These are phyloP conservation scores for Melinopterus prodromus DNA, from an alignment of 2,888 invertebrate species.

Conservation along the genomic window DNA sequence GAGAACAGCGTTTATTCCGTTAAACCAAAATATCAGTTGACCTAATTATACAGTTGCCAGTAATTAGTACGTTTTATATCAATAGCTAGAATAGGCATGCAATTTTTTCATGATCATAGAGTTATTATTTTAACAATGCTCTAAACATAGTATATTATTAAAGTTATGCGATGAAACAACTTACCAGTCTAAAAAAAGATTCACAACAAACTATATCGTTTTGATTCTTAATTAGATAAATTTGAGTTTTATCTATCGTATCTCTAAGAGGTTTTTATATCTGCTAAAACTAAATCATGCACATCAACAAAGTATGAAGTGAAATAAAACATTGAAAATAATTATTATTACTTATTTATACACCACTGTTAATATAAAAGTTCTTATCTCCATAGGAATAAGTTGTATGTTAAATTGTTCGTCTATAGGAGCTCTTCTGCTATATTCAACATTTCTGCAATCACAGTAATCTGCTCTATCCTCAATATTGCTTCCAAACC, in stretches of 20 bases:
- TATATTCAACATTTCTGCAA: background rate
- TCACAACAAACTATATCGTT: too few relatives aligned
- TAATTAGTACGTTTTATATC: too few relatives aligned
- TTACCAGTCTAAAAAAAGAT: too few relatives aligned
- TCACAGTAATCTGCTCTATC: conserved; percentile 31
- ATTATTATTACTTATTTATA: conserved; percentile 15
- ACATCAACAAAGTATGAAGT: background rate
- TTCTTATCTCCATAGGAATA: conserved; percentile 65
- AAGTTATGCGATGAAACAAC: too few relatives aligned
- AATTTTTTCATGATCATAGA: background rate
- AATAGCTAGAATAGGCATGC: background rate
- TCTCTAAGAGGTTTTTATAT: background rate
- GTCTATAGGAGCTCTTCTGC: background rate
- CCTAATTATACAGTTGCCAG: background rate
- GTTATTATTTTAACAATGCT: background rate
- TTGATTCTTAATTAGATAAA: background rate
- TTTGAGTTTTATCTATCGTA: background rate
- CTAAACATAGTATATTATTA: too few relatives aligned
- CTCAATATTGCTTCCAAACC: background rate
- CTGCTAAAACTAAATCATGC: background rate
- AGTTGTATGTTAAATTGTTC: conserved; percentile 54
- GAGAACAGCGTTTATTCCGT: background rate
- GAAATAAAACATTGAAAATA: background rate
- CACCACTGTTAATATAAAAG: conserved; percentile 55
- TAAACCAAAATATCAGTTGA: too few relatives aligned